Percentiles rank a stretch among this genome's conserved stretches.
phyloP scores from a whole-genome alignment of 2,113 vertebrate species.

The Numenius arquata region DNA sequence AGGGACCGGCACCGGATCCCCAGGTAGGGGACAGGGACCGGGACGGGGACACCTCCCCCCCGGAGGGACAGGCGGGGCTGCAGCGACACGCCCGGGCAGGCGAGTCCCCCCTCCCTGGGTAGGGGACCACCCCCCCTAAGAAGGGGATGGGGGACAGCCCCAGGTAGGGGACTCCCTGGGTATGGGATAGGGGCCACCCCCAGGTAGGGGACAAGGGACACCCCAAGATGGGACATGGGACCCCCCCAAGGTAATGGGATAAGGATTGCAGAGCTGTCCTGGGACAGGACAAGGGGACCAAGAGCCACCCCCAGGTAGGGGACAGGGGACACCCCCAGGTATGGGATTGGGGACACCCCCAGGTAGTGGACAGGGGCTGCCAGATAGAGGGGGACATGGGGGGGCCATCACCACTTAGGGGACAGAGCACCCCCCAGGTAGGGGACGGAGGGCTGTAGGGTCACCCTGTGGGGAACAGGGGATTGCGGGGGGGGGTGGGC shows the following conservation, averaged over 20 bases:
- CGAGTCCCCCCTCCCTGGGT: too few species aligned
- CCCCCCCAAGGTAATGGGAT: background rate
- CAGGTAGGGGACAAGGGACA: background rate
- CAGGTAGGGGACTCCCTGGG: background rate
- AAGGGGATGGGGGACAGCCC: too few species aligned
- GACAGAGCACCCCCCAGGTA: too few species aligned
- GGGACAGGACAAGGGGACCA: background rate
- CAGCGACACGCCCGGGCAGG: background rate
- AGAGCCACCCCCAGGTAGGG: background rate
- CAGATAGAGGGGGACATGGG: background rate
- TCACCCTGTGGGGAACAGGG: background rate
- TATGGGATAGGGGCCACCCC: background rate
- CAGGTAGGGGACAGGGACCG: background rate
- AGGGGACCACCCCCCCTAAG: background rate
- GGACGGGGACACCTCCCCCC: background rate
- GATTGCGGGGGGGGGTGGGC: rapidly evolving
- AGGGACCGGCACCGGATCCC: background rate
- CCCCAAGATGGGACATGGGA: background rate
- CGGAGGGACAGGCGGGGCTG: background rate
- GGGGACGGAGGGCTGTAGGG: background rate
- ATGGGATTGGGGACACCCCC: background rate
- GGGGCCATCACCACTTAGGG: background rate
- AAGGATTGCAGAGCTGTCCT: background rate
- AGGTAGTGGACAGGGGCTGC: background rate
- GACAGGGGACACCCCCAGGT: background rate